Evolutionary conservation across 2,113 vertebrate species (phyloP), one percentile per base, ranked within the genome.

Genomic region (Sitta europaea): DNA sequence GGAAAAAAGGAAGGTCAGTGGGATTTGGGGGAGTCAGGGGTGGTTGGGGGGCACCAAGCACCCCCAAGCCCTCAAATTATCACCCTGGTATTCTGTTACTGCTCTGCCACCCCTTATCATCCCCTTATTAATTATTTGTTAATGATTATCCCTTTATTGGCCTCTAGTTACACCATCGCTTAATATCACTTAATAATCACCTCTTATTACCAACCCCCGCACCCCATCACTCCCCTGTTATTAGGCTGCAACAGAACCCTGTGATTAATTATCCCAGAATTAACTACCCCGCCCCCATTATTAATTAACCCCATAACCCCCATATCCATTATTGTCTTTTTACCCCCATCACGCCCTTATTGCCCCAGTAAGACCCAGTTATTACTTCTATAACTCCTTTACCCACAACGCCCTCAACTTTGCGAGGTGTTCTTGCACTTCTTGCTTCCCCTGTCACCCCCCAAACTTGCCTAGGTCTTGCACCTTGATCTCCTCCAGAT

Each of bases 251-350:
- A 63, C 31, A 50, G 66, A 50, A 36, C 14, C 4, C 36, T 20
- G 13, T 45, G 33, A 80, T 45, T 57, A 65, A 73, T 58, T 36
- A 33, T 31, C 31, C 42, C 42, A 72, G 35, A 79, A 71, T 63
- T 71, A 88, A 63, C 14, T 35, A 63, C 14, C 21, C 47, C 38
- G 45, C 6, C 2, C 55, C 24, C 16, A 78, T 70, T 40, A n/a
- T 47, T 61, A 78, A 45, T 54, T 79, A 43, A 2, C 3, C 11
- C 12, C 22, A 63, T 50, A 55, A 36, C 35, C 25, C 31, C 13
- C 11, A 3, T 1, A 43, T 61, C 47, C 0, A 0, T 71, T 63
- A 33, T 23, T 72, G 10, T 22, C 8, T 42, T 66, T 65, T 66
- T 66, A 81, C 15, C n/a, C 19, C 33, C 12, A 16, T 17, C 19